Conservation (phyloP, 37 sponge, comb jelly and placozoan genomes). For the Ephydatia muelleri region DNA sequence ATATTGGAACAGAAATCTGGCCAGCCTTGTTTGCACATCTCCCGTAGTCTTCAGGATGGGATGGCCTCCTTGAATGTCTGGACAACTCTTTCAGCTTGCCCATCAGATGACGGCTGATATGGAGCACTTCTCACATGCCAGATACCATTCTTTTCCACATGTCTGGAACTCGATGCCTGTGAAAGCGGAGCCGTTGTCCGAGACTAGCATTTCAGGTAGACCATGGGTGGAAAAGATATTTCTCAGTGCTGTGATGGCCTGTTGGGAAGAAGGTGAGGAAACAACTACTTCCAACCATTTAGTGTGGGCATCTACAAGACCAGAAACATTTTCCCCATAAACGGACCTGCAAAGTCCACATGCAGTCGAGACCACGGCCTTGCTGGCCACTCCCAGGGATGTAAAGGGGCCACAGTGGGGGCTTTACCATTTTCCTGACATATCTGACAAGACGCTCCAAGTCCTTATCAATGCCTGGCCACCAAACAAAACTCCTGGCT, state of each 20-base stretch:
- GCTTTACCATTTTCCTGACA: constrained; percentile 9
- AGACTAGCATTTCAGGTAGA: constrained; percentile 28
- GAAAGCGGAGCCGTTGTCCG: constrained; percentile 33
- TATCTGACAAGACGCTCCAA: not conserved
- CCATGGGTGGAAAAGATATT: constrained; percentile 35
- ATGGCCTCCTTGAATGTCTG: constrained; percentile 32
- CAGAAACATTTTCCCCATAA: constrained; percentile 33
- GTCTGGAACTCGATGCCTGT: constrained; percentile 5
- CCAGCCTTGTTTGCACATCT: not conserved
- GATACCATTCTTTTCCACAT: constrained; percentile 13
- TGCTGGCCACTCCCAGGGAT: constrained; percentile 43
- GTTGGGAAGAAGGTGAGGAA: constrained; percentile 3
- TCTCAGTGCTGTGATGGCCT: constrained; percentile 21
- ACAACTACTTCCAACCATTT: constrained; percentile 36
- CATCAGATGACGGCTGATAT: constrained; percentile 19
- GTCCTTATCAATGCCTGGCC: constrained; percentile 44
- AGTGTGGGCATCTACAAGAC: constrained; percentile 25
- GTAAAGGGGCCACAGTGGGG: constrained; percentile 16
- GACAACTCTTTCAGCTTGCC: constrained; percentile 16
- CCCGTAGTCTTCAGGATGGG: not conserved
- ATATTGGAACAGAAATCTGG: constrained; percentile 22
- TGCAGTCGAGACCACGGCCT: constrained; percentile 37
- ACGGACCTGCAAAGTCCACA: constrained; percentile 36
- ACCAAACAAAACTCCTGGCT: constrained; percentile 33
- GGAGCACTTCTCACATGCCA: constrained; percentile 4